Evolutionary conservation across 2,888 invertebrate species (phyloP).

Genomic region (Epinotia nisella): DNA sequence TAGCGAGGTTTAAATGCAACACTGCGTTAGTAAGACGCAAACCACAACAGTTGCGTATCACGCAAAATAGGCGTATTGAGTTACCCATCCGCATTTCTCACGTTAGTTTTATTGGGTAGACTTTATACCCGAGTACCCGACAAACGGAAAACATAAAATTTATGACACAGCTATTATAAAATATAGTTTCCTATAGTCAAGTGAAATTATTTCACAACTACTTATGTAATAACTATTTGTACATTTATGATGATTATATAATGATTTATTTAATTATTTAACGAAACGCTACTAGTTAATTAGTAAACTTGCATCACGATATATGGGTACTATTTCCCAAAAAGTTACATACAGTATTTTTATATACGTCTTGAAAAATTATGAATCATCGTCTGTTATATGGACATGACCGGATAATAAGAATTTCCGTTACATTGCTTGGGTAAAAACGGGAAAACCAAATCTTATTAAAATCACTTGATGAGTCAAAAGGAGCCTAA

Average conservation of each 20-base stretch:
- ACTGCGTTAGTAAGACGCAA: slow-evolving; percentile 33
- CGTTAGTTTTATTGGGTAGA: slow-evolving; percentile 4
- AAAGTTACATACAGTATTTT: too few species aligned
- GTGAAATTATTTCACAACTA: not conserved
- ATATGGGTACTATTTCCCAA: not conserved
- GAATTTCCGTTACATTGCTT: not conserved
- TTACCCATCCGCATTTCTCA: slow-evolving; percentile 63
- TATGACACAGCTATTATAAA: not conserved
- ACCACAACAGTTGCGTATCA: slow-evolving; percentile 54
- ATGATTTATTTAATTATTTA: too few species aligned
- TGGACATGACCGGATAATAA: not conserved
- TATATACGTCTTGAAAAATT: not conserved
- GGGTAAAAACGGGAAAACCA: not conserved
- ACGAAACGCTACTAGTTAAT: too few species aligned
- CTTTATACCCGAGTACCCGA: not conserved
- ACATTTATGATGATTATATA: too few species aligned
- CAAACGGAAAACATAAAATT: slow-evolving; percentile 9
- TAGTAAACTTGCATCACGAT: not conserved
- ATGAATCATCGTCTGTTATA: not conserved
- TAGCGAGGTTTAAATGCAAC: not conserved
- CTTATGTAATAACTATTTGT: not conserved
- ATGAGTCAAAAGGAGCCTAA: not conserved
- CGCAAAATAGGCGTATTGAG: slow-evolving; percentile 51
- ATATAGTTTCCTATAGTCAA: not conserved
- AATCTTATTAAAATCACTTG: not conserved